phyloP scores from a whole-genome alignment of 92 coral and sea anemone species.

The Desmophyllum pertusum region DNA sequence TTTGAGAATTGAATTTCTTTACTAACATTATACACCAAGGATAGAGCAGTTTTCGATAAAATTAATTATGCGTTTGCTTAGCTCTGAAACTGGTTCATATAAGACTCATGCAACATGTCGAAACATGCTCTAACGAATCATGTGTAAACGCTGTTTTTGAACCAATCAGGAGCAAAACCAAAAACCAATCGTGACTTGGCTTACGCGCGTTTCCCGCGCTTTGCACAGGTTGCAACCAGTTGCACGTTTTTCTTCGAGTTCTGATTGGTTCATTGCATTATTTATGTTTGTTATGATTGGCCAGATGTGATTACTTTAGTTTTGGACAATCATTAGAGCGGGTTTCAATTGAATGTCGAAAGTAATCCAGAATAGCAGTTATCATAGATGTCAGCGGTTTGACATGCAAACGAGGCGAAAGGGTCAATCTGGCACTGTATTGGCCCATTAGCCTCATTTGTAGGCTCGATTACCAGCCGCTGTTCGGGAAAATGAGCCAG shows the following conservation, averaged over 20 bases:
- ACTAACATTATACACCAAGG: too few relatives aligned
- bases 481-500: too few relatives aligned
- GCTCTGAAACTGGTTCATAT: neutral
- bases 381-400: too few relatives aligned
- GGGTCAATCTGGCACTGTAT: too few relatives aligned
- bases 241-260: neutral
- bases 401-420: too few relatives aligned
- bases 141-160: neutral
- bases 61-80: neutral
- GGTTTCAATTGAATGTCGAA: neutral
- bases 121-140: neutral
- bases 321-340: neutral
- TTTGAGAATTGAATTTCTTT: too few relatives aligned
- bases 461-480: too few relatives aligned
- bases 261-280: neutral
- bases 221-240: neutral
- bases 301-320: neutral
- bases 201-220: neutral
- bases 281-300: neutral
- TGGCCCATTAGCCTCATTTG: too few relatives aligned
- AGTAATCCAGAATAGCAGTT: neutral
- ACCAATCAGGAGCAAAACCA: neutral
- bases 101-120: neutral
- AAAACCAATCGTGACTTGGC: neutral
- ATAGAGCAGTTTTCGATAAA: too few relatives aligned